These are phyloP conservation scores for Axis porcinus DNA, from an alignment of 2,113 vertebrate species.

Conservation along the genomic window DNA sequence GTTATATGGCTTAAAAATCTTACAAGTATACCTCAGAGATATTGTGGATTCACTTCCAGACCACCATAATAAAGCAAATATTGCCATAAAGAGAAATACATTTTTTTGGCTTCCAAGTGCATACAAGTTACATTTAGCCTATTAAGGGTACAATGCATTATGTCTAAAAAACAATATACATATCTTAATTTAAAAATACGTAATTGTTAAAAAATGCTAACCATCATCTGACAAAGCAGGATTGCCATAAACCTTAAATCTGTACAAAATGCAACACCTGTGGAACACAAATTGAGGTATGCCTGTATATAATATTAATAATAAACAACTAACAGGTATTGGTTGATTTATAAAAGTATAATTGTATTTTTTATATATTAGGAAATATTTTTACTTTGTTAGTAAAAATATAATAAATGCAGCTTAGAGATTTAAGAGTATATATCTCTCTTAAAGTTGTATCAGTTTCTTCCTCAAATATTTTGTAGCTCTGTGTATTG, in stretches of 20 bases:
- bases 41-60: neutral
- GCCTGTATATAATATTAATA: neutral
- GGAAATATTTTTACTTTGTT: neutral
- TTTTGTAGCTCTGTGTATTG: neutral
- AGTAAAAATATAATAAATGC: neutral
- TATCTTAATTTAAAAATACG: neutral
- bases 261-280: neutral
- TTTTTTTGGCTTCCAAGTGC: neutral
- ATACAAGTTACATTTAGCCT: neutral
- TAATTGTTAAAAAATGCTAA: neutral
- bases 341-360: neutral
- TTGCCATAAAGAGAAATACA: neutral
- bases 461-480: neutral
- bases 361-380: neutral
- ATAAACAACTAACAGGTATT: neutral
- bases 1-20: neutral
- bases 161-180: neutral
- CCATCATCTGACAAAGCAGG: neutral
- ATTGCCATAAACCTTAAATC: neutral
- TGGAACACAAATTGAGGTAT: neutral
- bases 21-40: neutral
- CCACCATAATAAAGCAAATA: neutral
- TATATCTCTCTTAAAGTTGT: neutral
- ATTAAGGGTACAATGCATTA: neutral
- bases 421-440: neutral